Conservation (phyloP, 2,797 vertebrate species). For the Dromococcyx pavoninus region DNA sequence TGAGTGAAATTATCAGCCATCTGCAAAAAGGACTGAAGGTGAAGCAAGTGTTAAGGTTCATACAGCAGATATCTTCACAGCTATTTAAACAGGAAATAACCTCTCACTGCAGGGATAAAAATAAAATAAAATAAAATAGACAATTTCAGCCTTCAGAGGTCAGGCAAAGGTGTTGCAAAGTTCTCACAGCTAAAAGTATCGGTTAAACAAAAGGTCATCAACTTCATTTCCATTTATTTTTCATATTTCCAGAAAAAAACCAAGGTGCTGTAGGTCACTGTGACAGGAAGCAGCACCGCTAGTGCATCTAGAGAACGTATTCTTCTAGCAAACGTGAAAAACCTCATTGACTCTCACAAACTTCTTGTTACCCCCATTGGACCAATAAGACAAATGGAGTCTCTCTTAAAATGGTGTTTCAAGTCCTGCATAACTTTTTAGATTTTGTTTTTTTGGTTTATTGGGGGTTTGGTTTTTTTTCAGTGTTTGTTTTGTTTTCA, state of each 20-base stretch:
- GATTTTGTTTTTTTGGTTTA: too few species aligned
- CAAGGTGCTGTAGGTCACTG: background rate
- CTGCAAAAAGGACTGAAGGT: background rate
- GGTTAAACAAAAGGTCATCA: background rate
- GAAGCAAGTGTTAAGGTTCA: background rate
- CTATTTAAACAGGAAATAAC: background rate
- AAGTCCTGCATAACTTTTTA: background rate
- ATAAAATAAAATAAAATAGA: too few species aligned
- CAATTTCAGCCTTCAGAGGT: background rate
- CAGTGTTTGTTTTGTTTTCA: background rate
- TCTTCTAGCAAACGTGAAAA: background rate
- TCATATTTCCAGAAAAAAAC: background rate
- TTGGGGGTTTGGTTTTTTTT: background rate
- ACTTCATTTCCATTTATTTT: background rate
- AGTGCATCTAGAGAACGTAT: background rate
- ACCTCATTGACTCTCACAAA: background rate
- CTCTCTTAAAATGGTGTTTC: background rate
- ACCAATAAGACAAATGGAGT: background rate
- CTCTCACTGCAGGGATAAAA: too few species aligned
- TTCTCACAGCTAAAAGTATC: background rate
- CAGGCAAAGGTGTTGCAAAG: background rate
- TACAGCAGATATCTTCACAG: background rate
- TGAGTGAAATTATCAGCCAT: background rate
- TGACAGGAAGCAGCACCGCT: background rate
- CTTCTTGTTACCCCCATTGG: fast-evolving